Percentiles rank a stretch among this genome's conserved stretches.
Evolutionary conservation across 2,113 vertebrate species (phyloP).

Genomic region (Centropus bengalensis): DNA sequence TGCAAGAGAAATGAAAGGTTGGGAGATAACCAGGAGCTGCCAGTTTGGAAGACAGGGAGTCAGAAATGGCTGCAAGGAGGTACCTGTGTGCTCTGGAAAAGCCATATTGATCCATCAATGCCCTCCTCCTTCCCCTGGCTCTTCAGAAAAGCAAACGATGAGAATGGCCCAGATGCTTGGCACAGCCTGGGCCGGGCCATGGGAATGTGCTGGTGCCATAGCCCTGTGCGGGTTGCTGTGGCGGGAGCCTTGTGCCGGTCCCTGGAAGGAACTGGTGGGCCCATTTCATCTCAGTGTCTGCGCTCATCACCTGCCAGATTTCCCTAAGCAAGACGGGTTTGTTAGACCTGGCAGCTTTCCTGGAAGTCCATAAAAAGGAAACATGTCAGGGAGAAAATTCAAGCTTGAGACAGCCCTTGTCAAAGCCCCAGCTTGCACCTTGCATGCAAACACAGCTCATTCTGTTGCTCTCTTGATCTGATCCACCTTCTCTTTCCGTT

Average conservation of each 20-base stretch:
- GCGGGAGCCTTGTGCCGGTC: not conserved
- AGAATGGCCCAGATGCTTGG: not conserved
- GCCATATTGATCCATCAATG: not conserved
- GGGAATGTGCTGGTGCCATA: not conserved
- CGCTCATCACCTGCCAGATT: not conserved
- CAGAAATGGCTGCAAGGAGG: not conserved
- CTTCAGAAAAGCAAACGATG: not conserved
- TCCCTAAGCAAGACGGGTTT: not conserved
- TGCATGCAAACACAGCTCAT: conserved; percentile 8
- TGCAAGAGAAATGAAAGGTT: not conserved
- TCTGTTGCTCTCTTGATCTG: not conserved
- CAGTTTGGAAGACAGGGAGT: not conserved
- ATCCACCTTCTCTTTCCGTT: not conserved
- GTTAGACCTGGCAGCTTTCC: conserved; percentile 13
- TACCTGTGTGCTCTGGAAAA: not conserved
- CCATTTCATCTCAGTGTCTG: not conserved
- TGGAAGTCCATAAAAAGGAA: not conserved
- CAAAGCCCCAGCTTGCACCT: conserved; percentile 19
- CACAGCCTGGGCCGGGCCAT: not conserved
- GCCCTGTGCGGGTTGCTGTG: not conserved
- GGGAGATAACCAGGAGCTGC: not conserved
- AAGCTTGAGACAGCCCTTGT: not conserved
- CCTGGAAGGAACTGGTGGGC: not conserved
- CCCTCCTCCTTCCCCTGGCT: not conserved
- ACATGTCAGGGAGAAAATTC: not conserved